Conservation (phyloP, 2,113 vertebrate species). For the Dromiciops gliroides region DNA sequence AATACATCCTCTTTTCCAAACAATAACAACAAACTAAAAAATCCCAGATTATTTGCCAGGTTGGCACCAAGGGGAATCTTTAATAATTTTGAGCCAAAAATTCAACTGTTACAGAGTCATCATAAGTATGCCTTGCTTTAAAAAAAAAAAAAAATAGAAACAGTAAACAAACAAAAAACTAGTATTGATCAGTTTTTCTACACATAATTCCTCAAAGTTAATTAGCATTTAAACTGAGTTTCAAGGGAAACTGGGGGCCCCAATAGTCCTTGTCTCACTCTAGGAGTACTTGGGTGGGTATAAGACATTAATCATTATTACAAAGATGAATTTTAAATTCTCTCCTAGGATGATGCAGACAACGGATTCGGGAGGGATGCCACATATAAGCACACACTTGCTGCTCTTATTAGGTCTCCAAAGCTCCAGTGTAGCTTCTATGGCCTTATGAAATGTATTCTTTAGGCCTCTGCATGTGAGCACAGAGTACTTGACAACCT, state of each 20-base stretch:
- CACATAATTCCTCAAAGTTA: constrained; percentile 72
- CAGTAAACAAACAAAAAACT: constrained; percentile 70
- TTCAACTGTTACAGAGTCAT: constrained; percentile 79
- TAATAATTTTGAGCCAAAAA: constrained; percentile 67
- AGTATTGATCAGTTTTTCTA: constrained; percentile 76
- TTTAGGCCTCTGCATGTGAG: constrained; percentile 94
- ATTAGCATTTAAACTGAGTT: constrained; percentile 67
- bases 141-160: constrained; percentile 35
- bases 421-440: constrained; percentile 90
- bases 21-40: constrained; percentile 45
- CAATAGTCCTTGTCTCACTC: constrained; percentile 71
- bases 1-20: too few relatives aligned
- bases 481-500: constrained; percentile 91
- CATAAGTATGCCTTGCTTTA: constrained; percentile 77
- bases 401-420: constrained; percentile 91
- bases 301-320: constrained; percentile 78
- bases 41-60: constrained; percentile 43
- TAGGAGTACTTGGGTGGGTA: constrained; percentile 50
- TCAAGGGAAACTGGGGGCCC: constrained; percentile 60
- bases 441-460: constrained; percentile 93
- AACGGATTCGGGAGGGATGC: constrained; percentile 76
- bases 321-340: constrained; percentile 76
- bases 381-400: constrained; percentile 90
- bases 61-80: not conserved
- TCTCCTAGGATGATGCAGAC: constrained; percentile 83